Base-by-base conservation (phyloP, 2,113 vertebrate species). In the Aegithalos caudatus region DNA sequence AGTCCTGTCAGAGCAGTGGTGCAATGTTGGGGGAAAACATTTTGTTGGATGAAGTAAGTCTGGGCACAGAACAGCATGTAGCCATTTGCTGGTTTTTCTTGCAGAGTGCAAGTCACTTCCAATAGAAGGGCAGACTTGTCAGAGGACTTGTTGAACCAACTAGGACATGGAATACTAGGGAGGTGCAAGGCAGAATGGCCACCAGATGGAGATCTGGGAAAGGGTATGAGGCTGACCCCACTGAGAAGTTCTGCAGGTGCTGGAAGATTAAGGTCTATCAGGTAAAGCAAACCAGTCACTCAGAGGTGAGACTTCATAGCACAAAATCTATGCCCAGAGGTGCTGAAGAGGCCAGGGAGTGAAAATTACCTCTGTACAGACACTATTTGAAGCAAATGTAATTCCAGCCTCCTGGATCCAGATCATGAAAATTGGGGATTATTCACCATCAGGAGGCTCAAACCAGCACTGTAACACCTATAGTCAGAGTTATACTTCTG, bases 131-230 rank as follows among this genome's bases (percentile, higher is more conserved):
- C 28, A 54, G 24, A 60, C 44, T 62, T 45, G 4, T 54, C 37
- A 50, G 45, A 72, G 37, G 13, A 25, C 20, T 88, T 50, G 24
- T 18, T 81, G 79, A 62, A 3, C 62, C 45, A 27, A 6, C 40
- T 23, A 25, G 25, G 38, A 47, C 42, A 29, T 2, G 2, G 0
- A 6, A 14, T 17, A 56, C 22, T 40, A 35, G 25, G 22, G n/a
- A 22, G 40, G 79, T 35, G 37, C 29, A 53, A 47, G 70, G 37
- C 57, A 89, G 37, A 95, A 81, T 0, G 53, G 88, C 96, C 95
- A 95, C 95, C 90, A 97, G 95, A 94, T 95, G 94, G 94, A 95
- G 95, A 95, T 42, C 83, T 96, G 91, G 57, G 81, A 92, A 95
- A 91, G 94, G 60, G 28, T 47, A 61, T 24, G 45, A 86, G 27